A percentile compares a stretch with the other conserved stretches of the same genome.
phyloP scores from a whole-genome alignment of 2,113 vertebrate genomes.

The Tor tambroides region DNA sequence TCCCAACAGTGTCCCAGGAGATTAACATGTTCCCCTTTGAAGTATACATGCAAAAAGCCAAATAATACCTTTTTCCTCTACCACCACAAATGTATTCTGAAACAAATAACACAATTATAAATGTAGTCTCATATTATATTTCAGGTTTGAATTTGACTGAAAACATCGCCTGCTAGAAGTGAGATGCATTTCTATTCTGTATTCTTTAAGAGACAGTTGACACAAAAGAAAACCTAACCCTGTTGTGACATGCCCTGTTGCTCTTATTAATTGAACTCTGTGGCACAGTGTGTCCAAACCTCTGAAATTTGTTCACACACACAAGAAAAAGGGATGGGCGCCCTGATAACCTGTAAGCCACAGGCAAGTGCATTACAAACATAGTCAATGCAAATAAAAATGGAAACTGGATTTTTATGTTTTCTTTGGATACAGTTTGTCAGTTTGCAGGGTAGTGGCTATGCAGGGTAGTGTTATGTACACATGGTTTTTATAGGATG shows the following conservation, averaged over 20 bases:
- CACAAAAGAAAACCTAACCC: background rate
- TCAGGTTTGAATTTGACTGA: background rate
- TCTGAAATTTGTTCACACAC: background rate
- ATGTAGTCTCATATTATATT: background rate
- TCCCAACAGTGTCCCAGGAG: background rate
- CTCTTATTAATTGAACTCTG: background rate
- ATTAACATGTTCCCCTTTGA: background rate
- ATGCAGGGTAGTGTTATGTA: background rate
- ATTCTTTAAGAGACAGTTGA: background rate
- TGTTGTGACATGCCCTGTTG: constrained; percentile 1
- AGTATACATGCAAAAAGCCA: background rate
- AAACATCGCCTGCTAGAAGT: background rate
- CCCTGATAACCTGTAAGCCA: background rate
- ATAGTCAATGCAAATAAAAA: background rate
- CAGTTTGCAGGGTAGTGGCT: background rate
- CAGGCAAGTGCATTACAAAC: background rate
- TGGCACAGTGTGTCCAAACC: background rate
- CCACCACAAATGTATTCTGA: background rate
- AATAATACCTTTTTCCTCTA: background rate
- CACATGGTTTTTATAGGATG: background rate
- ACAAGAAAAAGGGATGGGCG: background rate
- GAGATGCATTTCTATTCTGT: background rate
- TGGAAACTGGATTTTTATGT: background rate
- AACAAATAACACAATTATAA: background rate
- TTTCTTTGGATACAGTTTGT: background rate